Evolutionary conservation across 2,797 vertebrate species (phyloP).

Genomic region (Cyclura pinguis): DNA sequence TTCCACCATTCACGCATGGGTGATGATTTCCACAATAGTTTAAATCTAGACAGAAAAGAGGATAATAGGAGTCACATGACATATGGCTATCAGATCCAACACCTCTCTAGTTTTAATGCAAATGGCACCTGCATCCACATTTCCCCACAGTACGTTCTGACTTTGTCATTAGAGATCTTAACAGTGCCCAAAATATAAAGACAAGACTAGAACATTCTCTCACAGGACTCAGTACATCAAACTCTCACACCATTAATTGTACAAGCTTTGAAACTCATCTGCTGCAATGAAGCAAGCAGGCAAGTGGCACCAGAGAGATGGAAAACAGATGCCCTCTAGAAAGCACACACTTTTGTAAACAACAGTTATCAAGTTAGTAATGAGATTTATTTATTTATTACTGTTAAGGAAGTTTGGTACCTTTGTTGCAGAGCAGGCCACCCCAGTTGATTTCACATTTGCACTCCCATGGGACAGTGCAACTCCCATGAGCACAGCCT

Average conservation of each 20-base stretch:
- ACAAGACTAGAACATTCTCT: background rate
- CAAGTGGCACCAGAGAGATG: background rate
- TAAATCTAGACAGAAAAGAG: constrained; percentile 84
- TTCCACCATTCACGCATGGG: constrained; percentile 92
- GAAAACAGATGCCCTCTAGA: constrained; percentile 47
- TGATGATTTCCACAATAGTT: constrained; percentile 97
- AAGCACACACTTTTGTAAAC: constrained; percentile 47
- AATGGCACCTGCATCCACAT: background rate
- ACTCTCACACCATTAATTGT: background rate
- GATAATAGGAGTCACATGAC: background rate
- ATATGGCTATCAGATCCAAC: background rate
- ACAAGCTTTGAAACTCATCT: background rate
- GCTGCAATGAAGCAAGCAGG: background rate
- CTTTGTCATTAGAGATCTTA: background rate
- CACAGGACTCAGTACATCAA: background rate
- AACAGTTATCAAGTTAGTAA: constrained; percentile 62
- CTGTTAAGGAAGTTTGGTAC: constrained; percentile 77
- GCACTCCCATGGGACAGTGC: constrained; percentile 90
- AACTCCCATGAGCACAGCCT: constrained; percentile 94
- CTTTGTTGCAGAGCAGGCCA: constrained; percentile 95
- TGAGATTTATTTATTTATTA: constrained; percentile 56
- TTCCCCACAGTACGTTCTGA: constrained; percentile 11
- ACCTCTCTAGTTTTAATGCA: background rate
- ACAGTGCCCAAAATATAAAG: constrained; percentile 2
- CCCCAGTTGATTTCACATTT: constrained; percentile 98